Base-by-base conservation (phyloP, 1,140 invertebrate species). In the Condylostylus longicornis region DNA sequence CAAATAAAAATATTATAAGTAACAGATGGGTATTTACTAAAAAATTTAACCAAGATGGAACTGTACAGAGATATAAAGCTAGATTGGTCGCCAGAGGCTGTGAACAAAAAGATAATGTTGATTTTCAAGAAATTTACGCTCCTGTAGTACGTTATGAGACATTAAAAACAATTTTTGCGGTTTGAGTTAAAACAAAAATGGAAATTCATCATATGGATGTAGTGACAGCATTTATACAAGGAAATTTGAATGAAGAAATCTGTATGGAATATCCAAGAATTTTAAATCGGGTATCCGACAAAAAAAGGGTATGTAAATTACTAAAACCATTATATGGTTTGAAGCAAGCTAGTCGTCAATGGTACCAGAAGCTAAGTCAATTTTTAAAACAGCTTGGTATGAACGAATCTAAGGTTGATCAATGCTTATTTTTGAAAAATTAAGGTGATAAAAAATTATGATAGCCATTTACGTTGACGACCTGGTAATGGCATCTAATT, bases 391-490 rank as follows among this genome's bases (percentile, higher is more conserved):
- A 53, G 19, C 37, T 62, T 17, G 49, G 44, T 20, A 55, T 64
- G 36, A 44, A 46, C 36, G 34, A 35, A 21, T 48, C 42, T 37
- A 30, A 50, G 38, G 47, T 53, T 22, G 58, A 62, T 45, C 42
- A 44, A 19, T 61, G 58, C 38, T 23, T 60, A n/a, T 61, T 48
- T 40, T 40, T 48, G 29, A 32, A 33, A 42, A 25, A 42, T 28
- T 40, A 30, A 17, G 41, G 31, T 9, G 41, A 41, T 20, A 31
- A 38, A 18, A 37, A 52, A 4, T 34, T 62, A 22, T 19, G 63
- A 13, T 50, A 6, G 38, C 38, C 5, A 21, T 62, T 2, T 64
- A 61, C 44, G 55, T 66, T 2, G 58, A 66, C 43, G 61, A 64
- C 43, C 53, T 47, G 7, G 38, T 65, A 15, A 42, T 63, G 35